These are phyloP conservation scores for Fopius arisanus DNA, from an alignment of 1,140 invertebrate species.

Conservation along the genomic window DNA sequence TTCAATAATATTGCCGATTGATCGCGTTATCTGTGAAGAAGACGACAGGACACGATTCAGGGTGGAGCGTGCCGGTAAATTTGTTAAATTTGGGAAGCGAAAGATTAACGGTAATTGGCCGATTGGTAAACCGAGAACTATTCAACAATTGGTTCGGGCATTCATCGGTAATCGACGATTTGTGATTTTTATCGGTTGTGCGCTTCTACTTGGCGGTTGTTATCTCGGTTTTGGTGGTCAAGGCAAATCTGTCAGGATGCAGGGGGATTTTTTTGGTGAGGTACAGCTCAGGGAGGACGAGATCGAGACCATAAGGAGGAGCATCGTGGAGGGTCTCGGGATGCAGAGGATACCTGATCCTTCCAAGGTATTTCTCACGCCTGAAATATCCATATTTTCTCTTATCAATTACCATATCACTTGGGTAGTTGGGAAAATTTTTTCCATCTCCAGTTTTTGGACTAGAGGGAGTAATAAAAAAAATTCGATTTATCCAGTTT, in stretches of 20 bases:
- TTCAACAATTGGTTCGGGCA: not conserved
- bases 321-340: slow-evolving; percentile 60
- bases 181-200: not conserved
- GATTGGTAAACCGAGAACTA: not conserved
- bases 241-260: not conserved
- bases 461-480: no score
- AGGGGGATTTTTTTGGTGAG: not conserved
- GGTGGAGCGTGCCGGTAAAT: not conserved
- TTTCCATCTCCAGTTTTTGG: no score
- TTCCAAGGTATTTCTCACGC: slow-evolving; percentile 52
- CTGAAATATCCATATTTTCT: not conserved
- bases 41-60: slow-evolving; percentile 1
- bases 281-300: slow-evolving; percentile 23
- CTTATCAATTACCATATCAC: no score
- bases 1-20: slow-evolving; percentile 46
- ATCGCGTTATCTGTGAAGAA: slow-evolving; percentile 20
- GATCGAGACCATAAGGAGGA: slow-evolving; percentile 55
- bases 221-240: not conserved
- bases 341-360: slow-evolving; percentile 61
- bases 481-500: no score
- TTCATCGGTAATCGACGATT: not conserved
- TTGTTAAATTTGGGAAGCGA: not conserved
- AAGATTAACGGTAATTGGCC: not conserved
- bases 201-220: not conserved
- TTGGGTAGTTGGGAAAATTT: no score